phyloP scores from a whole-genome alignment of 2,113 vertebrate genomes.

The Ursus arctos region DNA sequence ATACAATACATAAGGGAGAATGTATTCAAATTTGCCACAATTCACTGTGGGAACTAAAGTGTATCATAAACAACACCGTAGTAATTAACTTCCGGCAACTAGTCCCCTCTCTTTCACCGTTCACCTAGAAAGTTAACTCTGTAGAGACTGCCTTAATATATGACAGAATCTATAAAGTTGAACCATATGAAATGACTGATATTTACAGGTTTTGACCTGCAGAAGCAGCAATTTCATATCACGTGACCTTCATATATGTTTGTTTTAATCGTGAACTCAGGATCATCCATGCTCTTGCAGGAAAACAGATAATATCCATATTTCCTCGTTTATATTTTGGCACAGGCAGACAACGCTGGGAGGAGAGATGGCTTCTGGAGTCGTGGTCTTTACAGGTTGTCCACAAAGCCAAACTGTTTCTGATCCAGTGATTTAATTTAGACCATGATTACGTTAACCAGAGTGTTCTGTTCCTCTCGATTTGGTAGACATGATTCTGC shows the following conservation, averaged over 20 bases:
- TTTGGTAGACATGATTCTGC: conserved; percentile 61
- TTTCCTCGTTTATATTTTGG: conserved; percentile 55
- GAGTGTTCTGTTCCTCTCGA: conserved; percentile 73
- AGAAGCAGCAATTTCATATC: neutral
- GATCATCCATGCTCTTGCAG: neutral
- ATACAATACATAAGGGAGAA: neutral
- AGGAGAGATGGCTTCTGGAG: conserved; percentile 51
- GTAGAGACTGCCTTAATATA: neutral
- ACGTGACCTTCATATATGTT: neutral
- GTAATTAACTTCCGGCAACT: neutral
- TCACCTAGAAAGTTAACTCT: conserved; percentile 59
- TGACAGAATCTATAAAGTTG: conserved; percentile 34
- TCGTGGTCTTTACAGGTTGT: conserved; percentile 64
- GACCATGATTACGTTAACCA: conserved; percentile 73
- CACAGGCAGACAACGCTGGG: conserved; percentile 37
- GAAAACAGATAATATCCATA: conserved; percentile 26
- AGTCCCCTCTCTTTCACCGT: neutral
- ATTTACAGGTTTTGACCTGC: neutral
- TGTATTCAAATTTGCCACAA: neutral
- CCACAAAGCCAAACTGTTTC: conserved; percentile 68
- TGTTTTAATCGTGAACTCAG: conserved; percentile 48
- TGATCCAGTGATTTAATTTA: conserved; percentile 75
- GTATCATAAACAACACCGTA: conserved; percentile 5
- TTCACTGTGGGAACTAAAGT: neutral
- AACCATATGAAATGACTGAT: neutral